Evolutionary conservation across 2,797 vertebrate species (phyloP), one percentile per base, ranked within the genome.

Genomic region (Pantherophis alleghaniensis): DNA sequence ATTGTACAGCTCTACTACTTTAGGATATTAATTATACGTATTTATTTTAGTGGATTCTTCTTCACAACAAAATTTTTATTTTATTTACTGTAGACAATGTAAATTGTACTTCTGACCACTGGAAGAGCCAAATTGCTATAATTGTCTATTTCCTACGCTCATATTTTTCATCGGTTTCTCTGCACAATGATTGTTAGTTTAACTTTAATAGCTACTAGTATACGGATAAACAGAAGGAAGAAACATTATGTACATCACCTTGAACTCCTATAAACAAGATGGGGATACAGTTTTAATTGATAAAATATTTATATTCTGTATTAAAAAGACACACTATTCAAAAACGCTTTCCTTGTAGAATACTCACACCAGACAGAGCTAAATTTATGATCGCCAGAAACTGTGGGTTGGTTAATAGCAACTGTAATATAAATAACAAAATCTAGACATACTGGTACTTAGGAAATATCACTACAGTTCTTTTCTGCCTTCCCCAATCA

Each of bases 281-380:
- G 37, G 37, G 20, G 20, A 9, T 83, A 83, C 24, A 24, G 10
- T 83, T 47, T 42, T 47, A 83, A 83, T 83, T 0, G 22, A 83
- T 83, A 47, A 47, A 83, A 83, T 83, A 88, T 88, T 51, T 10
- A 88, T 28, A 53, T 16, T 69, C 53, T 69, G 9, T 16, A 28
- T n/a, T 56, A 92, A 22, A 86, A 26, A 26, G 7, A 89, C 7
- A 60, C 2, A 74, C 11, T 89, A 28, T 90, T 66, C 69, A 93
- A 87, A 83, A 93, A 79, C 60, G 42, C 86, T 66, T 93, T 57
- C 56, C 37, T 60, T 89, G 69, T 26, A 88, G 42, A 91, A 63
- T 26, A 32, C 11, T 42, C 37, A 37, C 12, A 53, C 9, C 16
- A 51, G 47, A 47, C 47, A 83, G 18, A 89, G 47, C 42, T 47